Evolutionary conservation across 2,797 vertebrate genomes (phyloP).

Genomic region (Sparidentex hasta): DNA sequence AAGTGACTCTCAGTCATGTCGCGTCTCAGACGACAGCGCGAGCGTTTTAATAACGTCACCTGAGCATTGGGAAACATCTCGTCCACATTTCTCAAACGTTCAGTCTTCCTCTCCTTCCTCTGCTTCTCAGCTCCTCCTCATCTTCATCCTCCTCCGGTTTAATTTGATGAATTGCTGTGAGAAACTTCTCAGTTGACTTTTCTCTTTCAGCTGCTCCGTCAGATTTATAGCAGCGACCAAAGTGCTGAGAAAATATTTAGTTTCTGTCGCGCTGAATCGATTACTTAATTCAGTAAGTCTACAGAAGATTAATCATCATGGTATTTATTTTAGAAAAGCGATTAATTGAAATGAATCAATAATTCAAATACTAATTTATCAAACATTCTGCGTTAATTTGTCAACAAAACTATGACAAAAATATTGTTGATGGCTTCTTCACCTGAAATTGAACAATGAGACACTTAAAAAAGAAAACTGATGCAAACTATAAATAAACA

Average conservation of each 20-base stretch:
- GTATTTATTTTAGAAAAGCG: background rate
- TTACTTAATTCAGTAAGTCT: background rate
- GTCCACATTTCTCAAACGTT: constrained; percentile 7
- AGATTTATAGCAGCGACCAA: background rate
- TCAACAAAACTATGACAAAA: background rate
- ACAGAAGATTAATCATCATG: background rate
- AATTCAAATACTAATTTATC: background rate
- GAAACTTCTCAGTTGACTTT: background rate
- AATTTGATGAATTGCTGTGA: background rate
- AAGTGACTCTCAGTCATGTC: constrained; percentile 77
- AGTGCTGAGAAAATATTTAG: background rate
- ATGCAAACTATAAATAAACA: background rate
- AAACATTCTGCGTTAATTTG: background rate
- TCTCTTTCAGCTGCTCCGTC: background rate
- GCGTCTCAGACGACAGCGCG: constrained; percentile 42
- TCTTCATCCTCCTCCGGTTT: background rate
- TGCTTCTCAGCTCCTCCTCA: too few species aligned
- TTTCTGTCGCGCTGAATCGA: background rate
- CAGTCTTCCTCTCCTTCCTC: background rate
- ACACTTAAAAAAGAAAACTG: background rate
- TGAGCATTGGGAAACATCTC: constrained; percentile 43
- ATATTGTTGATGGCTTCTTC: background rate
- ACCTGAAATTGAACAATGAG: background rate
- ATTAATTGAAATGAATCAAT: background rate
- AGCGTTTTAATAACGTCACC: constrained; percentile 62